A percentile compares a stretch with the other conserved stretches of the same genome.
These are phyloP conservation scores for Stichodactyla mertensii DNA, from an alignment of 64 coral and sea anemone genomes.

Conservation along the genomic window DNA sequence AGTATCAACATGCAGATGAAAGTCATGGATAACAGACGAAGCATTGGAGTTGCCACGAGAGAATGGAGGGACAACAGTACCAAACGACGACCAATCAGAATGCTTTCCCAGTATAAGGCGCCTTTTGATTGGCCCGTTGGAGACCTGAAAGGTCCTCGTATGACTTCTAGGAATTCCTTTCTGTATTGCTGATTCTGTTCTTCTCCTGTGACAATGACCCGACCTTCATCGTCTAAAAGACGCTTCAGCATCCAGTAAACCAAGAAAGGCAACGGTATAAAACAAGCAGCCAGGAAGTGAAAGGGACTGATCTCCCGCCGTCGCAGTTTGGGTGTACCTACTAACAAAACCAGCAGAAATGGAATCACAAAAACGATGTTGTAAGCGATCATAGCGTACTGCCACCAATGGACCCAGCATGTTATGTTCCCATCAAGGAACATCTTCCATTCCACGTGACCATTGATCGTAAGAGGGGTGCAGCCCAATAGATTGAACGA, in stretches of 20 bases:
- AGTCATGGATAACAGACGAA: constrained; percentile 37
- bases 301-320: constrained; percentile 16
- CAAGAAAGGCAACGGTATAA: constrained; percentile 61
- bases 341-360: constrained; percentile 51
- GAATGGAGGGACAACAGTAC: constrained; percentile 47
- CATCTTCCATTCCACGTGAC: not conserved
- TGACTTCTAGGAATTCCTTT: constrained; percentile 24
- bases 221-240: not conserved
- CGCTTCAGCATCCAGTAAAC: constrained; percentile 44
- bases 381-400: constrained; percentile 51
- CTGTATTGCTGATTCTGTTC: not conserved
- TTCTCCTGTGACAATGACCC: not conserved
- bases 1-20: constrained; percentile 27
- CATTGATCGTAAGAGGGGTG: constrained; percentile 3
- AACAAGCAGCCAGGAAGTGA: constrained; percentile 49
- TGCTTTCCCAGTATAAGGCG: constrained; percentile 73
- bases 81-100: constrained; percentile 71
- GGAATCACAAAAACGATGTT: constrained; percentile 51
- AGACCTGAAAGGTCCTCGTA: constrained; percentile 51
- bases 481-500: constrained; percentile 60
- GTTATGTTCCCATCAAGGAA: constrained; percentile 55
- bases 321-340: constrained; percentile 32
- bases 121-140: constrained; percentile 18
- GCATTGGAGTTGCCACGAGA: constrained; percentile 40
- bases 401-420: constrained; percentile 75